Percentiles rank a stretch among this genome's conserved stretches.
Conservation (phyloP, 2,888 invertebrate species). For the Maniola hyperantus region DNA sequence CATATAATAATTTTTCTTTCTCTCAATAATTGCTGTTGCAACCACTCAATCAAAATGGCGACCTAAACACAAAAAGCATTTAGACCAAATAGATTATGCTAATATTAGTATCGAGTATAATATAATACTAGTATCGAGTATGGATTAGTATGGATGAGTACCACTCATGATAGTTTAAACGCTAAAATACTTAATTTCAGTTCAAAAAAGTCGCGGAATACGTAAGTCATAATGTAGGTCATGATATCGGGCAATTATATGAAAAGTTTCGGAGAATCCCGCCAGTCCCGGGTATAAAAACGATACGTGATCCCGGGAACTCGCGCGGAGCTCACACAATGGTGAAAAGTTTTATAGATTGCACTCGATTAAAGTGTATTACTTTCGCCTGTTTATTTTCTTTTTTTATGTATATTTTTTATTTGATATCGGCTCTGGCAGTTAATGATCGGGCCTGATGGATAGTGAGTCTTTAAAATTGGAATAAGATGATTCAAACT, state of each 20-base stretch:
- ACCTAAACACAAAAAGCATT: too few relatives aligned
- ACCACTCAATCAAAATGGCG: too few relatives aligned
- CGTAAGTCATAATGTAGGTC: slow-evolving; percentile 27
- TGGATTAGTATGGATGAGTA: too few relatives aligned
- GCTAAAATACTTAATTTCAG: neutral
- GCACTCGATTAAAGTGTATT: slow-evolving; percentile 13
- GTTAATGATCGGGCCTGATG: neutral
- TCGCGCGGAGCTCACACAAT: slow-evolving; percentile 16
- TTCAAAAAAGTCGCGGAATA: slow-evolving; percentile 22
- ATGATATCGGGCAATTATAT: slow-evolving; percentile 31
- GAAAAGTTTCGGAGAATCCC: slow-evolving; percentile 26
- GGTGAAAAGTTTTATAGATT: slow-evolving; percentile 19
- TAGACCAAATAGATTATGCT: too few relatives aligned
- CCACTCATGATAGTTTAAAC: too few relatives aligned
- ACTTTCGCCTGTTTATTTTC: slow-evolving; percentile 1
- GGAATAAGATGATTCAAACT: too few relatives aligned
- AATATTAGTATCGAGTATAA: too few relatives aligned
- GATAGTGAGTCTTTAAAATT: neutral
- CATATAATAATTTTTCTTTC: too few relatives aligned
- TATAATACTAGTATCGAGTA: too few relatives aligned
- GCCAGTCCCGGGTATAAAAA: slow-evolving; percentile 34
- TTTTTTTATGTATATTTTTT: neutral
- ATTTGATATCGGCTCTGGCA: neutral
- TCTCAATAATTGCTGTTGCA: too few relatives aligned
- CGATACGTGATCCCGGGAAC: slow-evolving; percentile 35